Conservation (phyloP, 1,140 invertebrate genomes). For the Maniola jurtina region DNA sequence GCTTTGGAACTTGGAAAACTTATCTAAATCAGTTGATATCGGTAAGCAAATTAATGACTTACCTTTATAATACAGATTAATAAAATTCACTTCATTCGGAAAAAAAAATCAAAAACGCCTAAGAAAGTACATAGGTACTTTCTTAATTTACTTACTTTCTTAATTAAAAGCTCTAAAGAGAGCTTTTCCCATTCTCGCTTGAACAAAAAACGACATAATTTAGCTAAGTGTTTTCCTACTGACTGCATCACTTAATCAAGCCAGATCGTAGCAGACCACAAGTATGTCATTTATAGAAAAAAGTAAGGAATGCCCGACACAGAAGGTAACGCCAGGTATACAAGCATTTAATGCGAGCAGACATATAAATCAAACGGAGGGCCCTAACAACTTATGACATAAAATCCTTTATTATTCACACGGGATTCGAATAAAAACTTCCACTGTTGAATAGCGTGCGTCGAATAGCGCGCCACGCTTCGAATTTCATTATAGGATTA, state of each 20-base stretch:
- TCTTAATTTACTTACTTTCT: no score
- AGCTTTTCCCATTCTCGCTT: no score
- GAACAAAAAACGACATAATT: no score
- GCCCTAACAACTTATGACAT: conserved; percentile 67
- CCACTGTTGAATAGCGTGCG: conserved; percentile 37
- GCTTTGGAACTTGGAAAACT: no score
- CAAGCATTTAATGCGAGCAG: conserved; percentile 48
- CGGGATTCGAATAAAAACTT: conserved; percentile 45
- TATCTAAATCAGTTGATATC: no score
- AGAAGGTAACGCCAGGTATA: conserved; percentile 50
- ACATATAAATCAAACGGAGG: conserved; percentile 64
- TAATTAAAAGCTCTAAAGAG: no score
- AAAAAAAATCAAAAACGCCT: no score
- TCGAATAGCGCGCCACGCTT: conserved; percentile 42
- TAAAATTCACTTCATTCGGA: no score
- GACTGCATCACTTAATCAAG: background rate
- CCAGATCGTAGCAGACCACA: conserved; percentile 2
- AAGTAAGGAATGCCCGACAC: background rate
- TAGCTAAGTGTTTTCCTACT: no score
- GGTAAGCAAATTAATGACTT: no score
- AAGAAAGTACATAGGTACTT: no score
- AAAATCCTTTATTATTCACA: conserved; percentile 68
- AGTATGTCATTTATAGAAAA: background rate
- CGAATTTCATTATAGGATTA: conserved; percentile 70
- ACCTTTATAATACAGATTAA: no score